Base-by-base conservation (phyloP, 2,113 vertebrate species). In the Struthio camelus region DNA sequence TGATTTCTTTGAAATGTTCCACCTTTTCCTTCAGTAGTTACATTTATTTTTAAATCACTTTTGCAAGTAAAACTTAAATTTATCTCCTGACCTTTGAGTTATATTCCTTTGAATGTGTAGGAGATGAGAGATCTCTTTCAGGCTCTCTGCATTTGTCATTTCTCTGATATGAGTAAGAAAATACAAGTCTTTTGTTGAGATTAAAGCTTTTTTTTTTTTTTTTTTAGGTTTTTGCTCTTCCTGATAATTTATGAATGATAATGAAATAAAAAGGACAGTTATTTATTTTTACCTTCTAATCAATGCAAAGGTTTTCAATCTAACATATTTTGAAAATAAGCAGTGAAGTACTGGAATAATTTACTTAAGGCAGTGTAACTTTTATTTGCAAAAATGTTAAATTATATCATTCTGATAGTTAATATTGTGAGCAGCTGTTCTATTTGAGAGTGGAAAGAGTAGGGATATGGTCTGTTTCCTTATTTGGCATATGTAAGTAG, bases 201-300 rank as follows among this genome's bases (percentile, higher is more conserved):
- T n/a, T n/a, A n/a, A n/a, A n/a, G n/a, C n/a, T n/a, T n/a, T n/a
- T n/a, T n/a, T n/a, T n/a, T n/a, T n/a, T n/a, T n/a, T n/a, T n/a
- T n/a, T n/a, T n/a, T 4, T 1, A 14, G 15, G 2, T 19, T 79
- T 78, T 1, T 1, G 2, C n/a, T 75, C 27, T 58, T 75, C 4
- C 9, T n/a, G 7, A 7, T 70, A 70, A 46, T 42, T 58, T 56
- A 13, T 73, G 34, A 78, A 34, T 36, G 38, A 56, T 54, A n/a
- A n/a, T 90, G 59, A 30, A 69, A 36, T 50, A 14, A 71, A 30
- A 1, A 40, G 62, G 77, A 71, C 25, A 24, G 3, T 85, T 64
- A 27, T 22, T 88, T 73, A 14, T 34, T 93, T 80, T 88, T 83
- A 22, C 18, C 9, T 58, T 78, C 13, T 80, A 54, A 50, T 59